Conservation (phyloP, 1,140 invertebrate genomes). For the Meloidogyne chitwoodi region DNA sequence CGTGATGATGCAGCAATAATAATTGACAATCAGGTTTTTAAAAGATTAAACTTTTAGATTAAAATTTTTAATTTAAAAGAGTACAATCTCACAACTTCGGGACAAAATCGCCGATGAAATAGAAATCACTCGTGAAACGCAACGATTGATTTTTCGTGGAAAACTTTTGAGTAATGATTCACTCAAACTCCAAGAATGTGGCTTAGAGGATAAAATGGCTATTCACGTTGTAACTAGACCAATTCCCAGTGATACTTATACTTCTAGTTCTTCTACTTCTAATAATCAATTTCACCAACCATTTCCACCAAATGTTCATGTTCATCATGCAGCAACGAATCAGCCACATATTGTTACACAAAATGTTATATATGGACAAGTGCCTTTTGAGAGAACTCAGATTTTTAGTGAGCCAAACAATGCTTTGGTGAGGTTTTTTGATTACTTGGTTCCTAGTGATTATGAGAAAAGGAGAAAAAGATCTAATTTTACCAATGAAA, state of each 20-base stretch:
- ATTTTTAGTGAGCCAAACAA: constrained; percentile 11
- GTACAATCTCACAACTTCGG: constrained; percentile 11
- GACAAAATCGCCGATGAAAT: constrained; percentile 2
- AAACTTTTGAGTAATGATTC: constrained; percentile 4
- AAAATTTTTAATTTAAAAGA: neutral
- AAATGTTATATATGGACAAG: constrained; percentile 15
- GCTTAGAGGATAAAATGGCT: constrained; percentile 20
- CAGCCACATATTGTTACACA: constrained; percentile 12
- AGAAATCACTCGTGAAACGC: neutral
- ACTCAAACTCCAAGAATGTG: neutral
- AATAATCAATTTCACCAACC: neutral
- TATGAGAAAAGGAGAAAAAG: too few species aligned
- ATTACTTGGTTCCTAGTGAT: too few species aligned
- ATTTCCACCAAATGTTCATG: neutral
- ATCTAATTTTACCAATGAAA: too few species aligned
- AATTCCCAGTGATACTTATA: neutral
- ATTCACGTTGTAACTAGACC: constrained; percentile 16
- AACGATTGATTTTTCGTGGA: constrained; percentile 23
- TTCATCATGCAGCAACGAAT: neutral
- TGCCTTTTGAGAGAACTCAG: constrained; percentile 16
- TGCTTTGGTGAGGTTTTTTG: constrained; percentile 8
- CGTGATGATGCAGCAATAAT: constrained; percentile 8
- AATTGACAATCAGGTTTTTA: constrained; percentile 19
- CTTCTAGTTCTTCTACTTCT: neutral
- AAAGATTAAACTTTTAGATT: neutral